Conservation (phyloP, 2,113 vertebrate species). For the Suricata suricatta region DNA sequence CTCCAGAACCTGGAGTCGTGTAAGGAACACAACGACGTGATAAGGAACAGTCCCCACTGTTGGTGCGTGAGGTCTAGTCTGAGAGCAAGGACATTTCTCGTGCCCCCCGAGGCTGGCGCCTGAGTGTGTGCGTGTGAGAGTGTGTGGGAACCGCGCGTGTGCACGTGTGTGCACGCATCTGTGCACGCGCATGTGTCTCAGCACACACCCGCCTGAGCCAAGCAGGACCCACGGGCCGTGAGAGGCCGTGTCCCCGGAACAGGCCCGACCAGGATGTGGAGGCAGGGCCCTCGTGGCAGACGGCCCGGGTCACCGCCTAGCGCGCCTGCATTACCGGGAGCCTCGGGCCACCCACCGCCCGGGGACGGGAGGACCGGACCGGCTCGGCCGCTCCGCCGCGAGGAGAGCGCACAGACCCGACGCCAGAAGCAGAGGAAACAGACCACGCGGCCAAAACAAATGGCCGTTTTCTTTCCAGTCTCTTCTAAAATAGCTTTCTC, state of each 20-base stretch:
- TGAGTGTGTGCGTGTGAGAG: not conserved
- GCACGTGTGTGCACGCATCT: too few species aligned
- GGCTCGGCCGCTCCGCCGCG: fast-evolving
- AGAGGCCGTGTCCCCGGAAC: not conserved
- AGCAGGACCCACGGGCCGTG: not conserved
- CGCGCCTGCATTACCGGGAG: fast-evolving
- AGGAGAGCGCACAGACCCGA: not conserved
- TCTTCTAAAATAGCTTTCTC: not conserved
- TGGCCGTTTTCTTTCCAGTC: constrained; percentile 3
- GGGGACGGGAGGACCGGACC: not conserved
- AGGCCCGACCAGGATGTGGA: not conserved
- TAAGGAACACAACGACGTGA: not conserved
- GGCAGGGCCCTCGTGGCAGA: fast-evolving
- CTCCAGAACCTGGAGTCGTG: not conserved
- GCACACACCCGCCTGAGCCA: not conserved
- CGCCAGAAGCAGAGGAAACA: not conserved
- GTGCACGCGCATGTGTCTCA: fast-evolving
- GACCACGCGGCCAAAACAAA: not conserved
- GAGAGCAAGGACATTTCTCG: fast-evolving
- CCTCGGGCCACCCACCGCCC: not conserved
- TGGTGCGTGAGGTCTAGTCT: fast-evolving
- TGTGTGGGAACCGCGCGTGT: too few species aligned
- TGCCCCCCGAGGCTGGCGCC: not conserved
- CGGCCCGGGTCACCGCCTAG: not conserved
- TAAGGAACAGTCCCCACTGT: fast-evolving